Conservation (phyloP, 2,113 vertebrate species). For the Ibidorhyncha struthersii region DNA sequence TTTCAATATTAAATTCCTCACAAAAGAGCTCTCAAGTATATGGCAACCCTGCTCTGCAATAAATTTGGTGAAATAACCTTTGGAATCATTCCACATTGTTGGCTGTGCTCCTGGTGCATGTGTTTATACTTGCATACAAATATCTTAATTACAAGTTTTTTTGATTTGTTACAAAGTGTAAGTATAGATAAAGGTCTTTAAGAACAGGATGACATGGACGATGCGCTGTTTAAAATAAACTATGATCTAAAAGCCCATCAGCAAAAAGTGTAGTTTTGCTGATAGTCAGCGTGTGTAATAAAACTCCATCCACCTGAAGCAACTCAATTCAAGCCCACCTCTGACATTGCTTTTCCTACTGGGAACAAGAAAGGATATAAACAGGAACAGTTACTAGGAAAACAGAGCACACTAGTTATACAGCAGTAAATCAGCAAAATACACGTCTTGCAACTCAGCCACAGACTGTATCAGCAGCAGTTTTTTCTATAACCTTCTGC, state of each 20-base stretch:
- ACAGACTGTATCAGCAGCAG: neutral
- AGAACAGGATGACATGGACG: neutral
- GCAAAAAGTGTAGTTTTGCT: neutral
- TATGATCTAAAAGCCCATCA: neutral
- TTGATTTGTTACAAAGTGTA: neutral
- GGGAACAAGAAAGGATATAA: neutral
- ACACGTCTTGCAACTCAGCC: neutral
- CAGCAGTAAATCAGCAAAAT: neutral
- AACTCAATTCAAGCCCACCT: neutral
- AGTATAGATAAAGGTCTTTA: neutral
- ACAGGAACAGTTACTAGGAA: neutral
- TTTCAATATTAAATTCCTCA: neutral
- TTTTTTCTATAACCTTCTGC: neutral
- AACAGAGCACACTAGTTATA: neutral
- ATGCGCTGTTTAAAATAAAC: neutral
- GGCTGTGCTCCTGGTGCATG: neutral
- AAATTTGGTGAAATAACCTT: neutral
- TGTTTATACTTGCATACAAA: neutral
- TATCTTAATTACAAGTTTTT: neutral
- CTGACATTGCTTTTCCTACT: neutral
- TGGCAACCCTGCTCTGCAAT: neutral
- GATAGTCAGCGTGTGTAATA: neutral
- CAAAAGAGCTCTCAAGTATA: neutral
- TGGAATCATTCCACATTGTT: neutral
- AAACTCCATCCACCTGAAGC: neutral